phyloP scores from a whole-genome alignment of 1,140 invertebrate genomes.

The Stratiolaelaps scimitus region DNA sequence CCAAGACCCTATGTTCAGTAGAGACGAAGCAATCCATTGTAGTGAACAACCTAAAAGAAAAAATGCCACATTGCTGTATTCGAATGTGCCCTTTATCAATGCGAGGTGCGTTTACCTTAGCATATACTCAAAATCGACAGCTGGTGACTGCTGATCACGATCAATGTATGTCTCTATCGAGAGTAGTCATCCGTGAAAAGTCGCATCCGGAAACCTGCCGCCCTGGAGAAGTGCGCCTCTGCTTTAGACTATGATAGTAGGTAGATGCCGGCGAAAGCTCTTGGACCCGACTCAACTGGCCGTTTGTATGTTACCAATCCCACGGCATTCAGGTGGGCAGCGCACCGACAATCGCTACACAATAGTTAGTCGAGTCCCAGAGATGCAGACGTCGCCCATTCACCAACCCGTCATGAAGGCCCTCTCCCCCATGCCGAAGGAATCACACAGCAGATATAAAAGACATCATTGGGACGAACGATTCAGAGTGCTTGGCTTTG shows the following conservation, averaged over 20 bases:
- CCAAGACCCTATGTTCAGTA: no score
- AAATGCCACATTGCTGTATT: no score
- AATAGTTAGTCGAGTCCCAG: background rate
- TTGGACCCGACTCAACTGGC: background rate
- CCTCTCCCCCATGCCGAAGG: background rate
- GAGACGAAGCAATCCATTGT: no score
- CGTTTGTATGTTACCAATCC: no score
- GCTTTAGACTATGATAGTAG: background rate
- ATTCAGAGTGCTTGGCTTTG: conserved; percentile 26
- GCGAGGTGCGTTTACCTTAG: no score
- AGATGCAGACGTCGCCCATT: background rate
- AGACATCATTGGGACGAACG: background rate
- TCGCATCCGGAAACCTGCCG: no score
- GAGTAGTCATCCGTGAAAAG: no score
- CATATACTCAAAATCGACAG: no score
- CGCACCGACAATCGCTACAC: background rate
- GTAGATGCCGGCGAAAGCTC: conserved; percentile 22
- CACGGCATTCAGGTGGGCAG: background rate
- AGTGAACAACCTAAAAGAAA: no score
- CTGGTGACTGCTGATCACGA: no score
- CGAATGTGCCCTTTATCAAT: no score
- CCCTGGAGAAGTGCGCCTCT: background rate
- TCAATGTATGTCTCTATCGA: no score
- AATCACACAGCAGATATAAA: conserved; percentile 26
- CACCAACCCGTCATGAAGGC: conserved; percentile 6